Evolutionary conservation across 2,888 invertebrate species (phyloP).

Genomic region (Lasioglossum figueresi): DNA sequence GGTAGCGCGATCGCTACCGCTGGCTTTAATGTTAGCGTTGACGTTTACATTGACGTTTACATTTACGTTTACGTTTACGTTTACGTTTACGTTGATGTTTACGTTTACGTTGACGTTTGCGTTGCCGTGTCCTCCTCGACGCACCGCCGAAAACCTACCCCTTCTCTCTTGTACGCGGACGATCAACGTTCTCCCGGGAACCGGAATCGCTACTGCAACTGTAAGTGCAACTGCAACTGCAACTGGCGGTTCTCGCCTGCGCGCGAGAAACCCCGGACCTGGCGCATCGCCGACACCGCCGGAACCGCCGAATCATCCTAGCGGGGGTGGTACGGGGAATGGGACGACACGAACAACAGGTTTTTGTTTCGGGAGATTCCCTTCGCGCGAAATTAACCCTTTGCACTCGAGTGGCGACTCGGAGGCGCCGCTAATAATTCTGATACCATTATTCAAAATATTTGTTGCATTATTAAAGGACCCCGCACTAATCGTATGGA

Average conservation of each 20-base stretch:
- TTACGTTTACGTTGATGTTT: too few relatives aligned
- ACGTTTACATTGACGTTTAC: too few relatives aligned
- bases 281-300: not conserved
- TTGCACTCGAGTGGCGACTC: too few relatives aligned
- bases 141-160: constrained; percentile 37
- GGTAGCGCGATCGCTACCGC: not conserved
- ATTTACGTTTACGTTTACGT: too few relatives aligned
- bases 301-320: not conserved
- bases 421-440: too few relatives aligned
- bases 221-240: not conserved
- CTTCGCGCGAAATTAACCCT: not conserved
- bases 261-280: not conserved
- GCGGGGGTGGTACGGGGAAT: not conserved
- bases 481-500: too few relatives aligned
- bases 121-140: constrained; percentile 4
- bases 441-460: too few relatives aligned
- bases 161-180: constrained; percentile 12
- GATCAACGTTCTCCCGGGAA: constrained; percentile 11
- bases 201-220: not conserved
- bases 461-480: too few relatives aligned
- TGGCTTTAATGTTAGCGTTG: not conserved
- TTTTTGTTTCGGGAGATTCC: not conserved
- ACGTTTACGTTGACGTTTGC: too few relatives aligned
- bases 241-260: not conserved
- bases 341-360: not conserved